These are phyloP conservation scores for Euleptes europaea DNA, from an alignment of 2,113 vertebrate genomes.

Conservation along the genomic window DNA sequence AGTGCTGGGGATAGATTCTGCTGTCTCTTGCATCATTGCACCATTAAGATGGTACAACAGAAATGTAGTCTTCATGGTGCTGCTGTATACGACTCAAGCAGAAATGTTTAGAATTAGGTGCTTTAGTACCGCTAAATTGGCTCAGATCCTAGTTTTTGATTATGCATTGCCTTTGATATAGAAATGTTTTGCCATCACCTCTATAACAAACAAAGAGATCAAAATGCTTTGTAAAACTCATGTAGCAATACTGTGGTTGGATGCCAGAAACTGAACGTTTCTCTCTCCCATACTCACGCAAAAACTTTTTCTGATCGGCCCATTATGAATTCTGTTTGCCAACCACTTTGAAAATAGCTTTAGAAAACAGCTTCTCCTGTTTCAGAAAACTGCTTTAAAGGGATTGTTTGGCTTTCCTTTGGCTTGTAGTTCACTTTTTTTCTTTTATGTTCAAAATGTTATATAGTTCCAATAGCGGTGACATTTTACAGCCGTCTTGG, in stretches of 20 bases:
- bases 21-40: not conserved
- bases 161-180: not conserved
- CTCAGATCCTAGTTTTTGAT: not conserved
- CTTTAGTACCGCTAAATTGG: not conserved
- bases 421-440: not conserved
- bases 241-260: not conserved
- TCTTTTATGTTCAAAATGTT: constrained; percentile 1
- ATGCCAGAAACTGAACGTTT: not conserved
- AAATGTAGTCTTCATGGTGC: not conserved
- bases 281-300: not conserved
- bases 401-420: not conserved
- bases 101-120: not conserved
- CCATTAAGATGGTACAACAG: not conserved
- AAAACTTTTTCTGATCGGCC: not conserved
- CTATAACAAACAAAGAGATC: not conserved
- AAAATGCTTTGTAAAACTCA: not conserved
- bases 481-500: not conserved
- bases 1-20: not conserved
- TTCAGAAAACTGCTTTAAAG: not conserved
- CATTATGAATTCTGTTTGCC: not conserved
- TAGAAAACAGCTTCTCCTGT: not conserved
- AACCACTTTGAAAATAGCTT: not conserved
- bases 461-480: not conserved
- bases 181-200: not conserved
- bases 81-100: not conserved